Evolutionary conservation across 1,140 invertebrate species (phyloP), one percentile per base, ranked within the genome.

Genomic region (Magallana angulata): DNA sequence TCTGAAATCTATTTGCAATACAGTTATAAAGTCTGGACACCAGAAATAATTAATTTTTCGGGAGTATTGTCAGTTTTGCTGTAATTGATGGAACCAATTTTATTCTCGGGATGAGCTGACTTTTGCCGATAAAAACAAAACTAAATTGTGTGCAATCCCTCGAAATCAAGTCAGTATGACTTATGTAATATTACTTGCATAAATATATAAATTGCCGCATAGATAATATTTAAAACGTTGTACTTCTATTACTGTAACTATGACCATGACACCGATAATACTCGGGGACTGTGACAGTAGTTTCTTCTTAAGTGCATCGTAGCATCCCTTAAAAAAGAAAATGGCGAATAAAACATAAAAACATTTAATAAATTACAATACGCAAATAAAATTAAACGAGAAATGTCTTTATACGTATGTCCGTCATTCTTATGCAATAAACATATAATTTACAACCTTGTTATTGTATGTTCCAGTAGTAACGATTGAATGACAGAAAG

Each of bases 311-410:
- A 59, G n/a, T 18, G 57, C 82, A 9, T 83, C 57, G 57, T 18
- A 83, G 30, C 82, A 83, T 83, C 82, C 82, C 82, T 83, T n/a
- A 24, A 83, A 57, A 58, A 83, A 36, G 36, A 36, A 24, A 24
- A 36, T 36, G 36, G 1, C 8, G 2, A 57, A 12, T n/a, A 7
- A 24, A 76, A 6, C 59, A 60, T 14, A 60, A 9, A 12, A 14
- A 6, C 12, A n/a, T 62, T 16, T 12, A 1, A 6, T 62, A 14
- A 16, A n/a, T 16, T 16, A n/a, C 60, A 62, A 62, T 12, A n/a
- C 0, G 12, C 12, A 62, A 16, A 14, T 6, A n/a, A 62, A 62
- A 5, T 36, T 36, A 1, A 3, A 3, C 4, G 4, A 36, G 36
- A 1, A 36, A 36, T 3, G 7, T n/a, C n/a, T n/a, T 1, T 11